Evolutionary conservation across 2,797 vertebrate genomes (phyloP), one percentile per base, ranked within the genome.

Genomic region (Rallus crepitans): DNA sequence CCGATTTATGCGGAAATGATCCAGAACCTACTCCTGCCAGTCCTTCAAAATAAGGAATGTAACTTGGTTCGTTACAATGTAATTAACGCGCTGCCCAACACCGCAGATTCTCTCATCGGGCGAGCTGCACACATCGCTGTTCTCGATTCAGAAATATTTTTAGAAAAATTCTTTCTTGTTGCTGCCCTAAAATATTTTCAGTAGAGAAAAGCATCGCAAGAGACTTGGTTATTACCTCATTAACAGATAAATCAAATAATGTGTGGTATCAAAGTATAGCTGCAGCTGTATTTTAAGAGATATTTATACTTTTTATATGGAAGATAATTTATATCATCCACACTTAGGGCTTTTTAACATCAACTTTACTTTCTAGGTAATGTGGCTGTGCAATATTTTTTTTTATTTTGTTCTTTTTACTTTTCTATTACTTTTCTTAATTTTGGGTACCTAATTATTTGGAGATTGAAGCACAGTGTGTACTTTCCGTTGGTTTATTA

Each of bases 1-100:
- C 99, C 99, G 47, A 99, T 99, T 90, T 99, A 99, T 94, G 99
- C 99, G 55, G 99, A 99, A 98, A 99, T 99, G 99, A 99, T 99
- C 84, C 99, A 99, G 98, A 99, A 99, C 96, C 98, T 99, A 96
- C 98, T 99, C 97, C 98, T 98, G 77, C 99, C 99, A 66, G 99
- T 99, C 94, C 99, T 99, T 73, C 99, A 99, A 98, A 99, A 99
- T 97, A 99, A 98, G 97, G 99, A 99, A 97, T 99, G 99, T 97
- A 99, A 99, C 96, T 98, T 99, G 93, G 98, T 99, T 97, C 99
- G 99, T 94, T 99, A 99, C 35, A 99, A 99, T 90, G 99, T 99
- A 87, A 99, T 99, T 96, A 99, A 99, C 40, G 99, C 99, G 27
- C 98, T 99, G 96, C 99, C 99, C 97, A 99, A 99, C 97, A 99